Base-by-base conservation (phyloP, 2,888 invertebrate species). In the Idaea straminata region DNA sequence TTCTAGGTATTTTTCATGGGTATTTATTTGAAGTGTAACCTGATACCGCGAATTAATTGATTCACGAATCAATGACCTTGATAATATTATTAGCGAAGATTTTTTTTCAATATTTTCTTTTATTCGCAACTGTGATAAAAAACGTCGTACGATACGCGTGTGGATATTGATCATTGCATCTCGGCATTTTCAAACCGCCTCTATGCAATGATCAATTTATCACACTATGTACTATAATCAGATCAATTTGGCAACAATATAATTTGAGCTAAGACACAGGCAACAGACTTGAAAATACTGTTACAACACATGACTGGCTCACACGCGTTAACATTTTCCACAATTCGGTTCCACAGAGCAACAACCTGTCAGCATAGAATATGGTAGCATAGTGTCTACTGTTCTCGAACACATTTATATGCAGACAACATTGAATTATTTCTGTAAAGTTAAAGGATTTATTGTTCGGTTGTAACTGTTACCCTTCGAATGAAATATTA, bases 401-500 rank as follows among this genome's bases (percentile, higher is more conserved):
- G 60, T 59, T 61, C 35, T 57, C n/a, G 57, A 62, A 66, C 65
- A 66, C 61, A 65, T 66, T 66, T 65, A 66, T 66, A 65, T 65
- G 66, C 69, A 64, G 67, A 65, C 64, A 62, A 64, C 60, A 59
- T 64, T 69, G 62, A 73, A 70, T 67, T 65, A 69, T 65, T 66
- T 62, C 35, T 63, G 61, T 4, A 60, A 65, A 68, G 58, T 70
- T 67, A 71, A 70, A 67, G 66, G 63, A 73, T 75, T 76, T 73
- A 74, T 76, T 68, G 67, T 70, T 62, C n/a, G 69, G 70, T 67
- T 69, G 66, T 67, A 66, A 76, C 66, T 62, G 63, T 61, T 66
- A 66, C 66, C 67, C 72, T 64, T 62, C 36, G 61, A 60, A 73
- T 75, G 69, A 76, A 75, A 72, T 74, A 77, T 72, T 73, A 67